A percentile compares a stretch with the other conserved stretches of the same genome.
These are phyloP conservation scores for Sebastes elongatus DNA, from an alignment of 2,797 vertebrate genomes.

Conservation along the genomic window DNA sequence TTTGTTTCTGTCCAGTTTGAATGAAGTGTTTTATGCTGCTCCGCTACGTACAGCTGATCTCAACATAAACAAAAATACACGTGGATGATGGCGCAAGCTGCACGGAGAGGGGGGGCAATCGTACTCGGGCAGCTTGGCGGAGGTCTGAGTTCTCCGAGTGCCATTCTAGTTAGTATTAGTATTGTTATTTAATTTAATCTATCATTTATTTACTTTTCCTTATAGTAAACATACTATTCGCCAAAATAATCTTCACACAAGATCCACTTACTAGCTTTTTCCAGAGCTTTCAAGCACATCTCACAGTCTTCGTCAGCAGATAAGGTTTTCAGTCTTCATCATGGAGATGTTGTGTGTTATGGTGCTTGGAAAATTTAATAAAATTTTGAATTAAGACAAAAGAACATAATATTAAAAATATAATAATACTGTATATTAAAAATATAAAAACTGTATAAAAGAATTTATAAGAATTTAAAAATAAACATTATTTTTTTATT, in stretches of 20 bases:
- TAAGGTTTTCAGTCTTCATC: background rate
- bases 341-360: background rate
- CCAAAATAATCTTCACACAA: background rate
- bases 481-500: background rate
- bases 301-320: background rate
- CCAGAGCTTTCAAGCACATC: background rate
- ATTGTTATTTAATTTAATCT: background rate
- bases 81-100: too few relatives aligned
- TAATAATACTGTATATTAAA: background rate
- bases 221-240: background rate
- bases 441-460: background rate
- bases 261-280: background rate
- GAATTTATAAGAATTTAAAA: background rate
- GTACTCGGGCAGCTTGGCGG: too few relatives aligned
- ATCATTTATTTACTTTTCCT: background rate
- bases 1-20: too few relatives aligned
- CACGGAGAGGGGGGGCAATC: too few relatives aligned
- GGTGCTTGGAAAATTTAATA: too few relatives aligned
- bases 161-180: too few relatives aligned
- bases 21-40: too few relatives aligned
- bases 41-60: too few relatives aligned
- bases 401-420: background rate
- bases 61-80: too few relatives aligned
- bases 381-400: background rate
- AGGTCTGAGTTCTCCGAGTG: too few relatives aligned